A percentile compares a stretch with the other conserved stretches of the same genome.
Conservation (phyloP, 2,888 invertebrate species). For the Cheilosia pagana region DNA sequence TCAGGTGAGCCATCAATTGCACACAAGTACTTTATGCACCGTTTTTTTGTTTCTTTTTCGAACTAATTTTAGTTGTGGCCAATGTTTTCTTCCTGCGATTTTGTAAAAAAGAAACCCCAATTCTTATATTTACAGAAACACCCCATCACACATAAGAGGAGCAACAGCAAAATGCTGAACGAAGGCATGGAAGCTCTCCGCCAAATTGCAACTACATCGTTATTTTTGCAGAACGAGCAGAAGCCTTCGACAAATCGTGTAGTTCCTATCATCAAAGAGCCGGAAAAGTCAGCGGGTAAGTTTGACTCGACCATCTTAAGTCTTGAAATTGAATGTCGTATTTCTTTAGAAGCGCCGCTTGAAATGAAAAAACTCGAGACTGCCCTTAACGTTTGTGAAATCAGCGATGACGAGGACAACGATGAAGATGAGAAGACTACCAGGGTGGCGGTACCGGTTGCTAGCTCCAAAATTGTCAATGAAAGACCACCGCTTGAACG, state of each 20-base stretch:
- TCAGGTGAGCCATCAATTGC: constrained; percentile 78
- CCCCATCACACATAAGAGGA: constrained; percentile 82
- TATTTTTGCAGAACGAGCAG: constrained; percentile 84
- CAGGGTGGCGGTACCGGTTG: constrained; percentile 67
- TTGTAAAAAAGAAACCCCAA: too few species aligned
- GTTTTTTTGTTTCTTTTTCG: neutral
- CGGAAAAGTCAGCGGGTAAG: constrained; percentile 79
- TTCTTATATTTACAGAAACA: constrained; percentile 78
- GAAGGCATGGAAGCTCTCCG: constrained; percentile 84
- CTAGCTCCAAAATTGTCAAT: constrained; percentile 54
- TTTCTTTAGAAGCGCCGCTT: constrained; percentile 79
- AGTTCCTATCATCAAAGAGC: constrained; percentile 83
- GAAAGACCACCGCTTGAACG: constrained; percentile 71
- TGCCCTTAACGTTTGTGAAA: constrained; percentile 80
- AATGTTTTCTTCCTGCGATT: too few species aligned
- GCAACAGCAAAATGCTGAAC: constrained; percentile 83
- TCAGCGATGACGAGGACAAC: constrained; percentile 81
- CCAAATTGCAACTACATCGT: constrained; percentile 84
- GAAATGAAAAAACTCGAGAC: constrained; percentile 82
- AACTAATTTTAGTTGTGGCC: neutral
- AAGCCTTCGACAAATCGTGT: constrained; percentile 81
- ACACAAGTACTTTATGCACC: neutral
- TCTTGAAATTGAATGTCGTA: neutral
- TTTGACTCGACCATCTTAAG: neutral
- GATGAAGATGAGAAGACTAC: constrained; percentile 51